Evolutionary conservation across 2,888 invertebrate species (phyloP).

Genomic region (Trachelus troglodyta): DNA sequence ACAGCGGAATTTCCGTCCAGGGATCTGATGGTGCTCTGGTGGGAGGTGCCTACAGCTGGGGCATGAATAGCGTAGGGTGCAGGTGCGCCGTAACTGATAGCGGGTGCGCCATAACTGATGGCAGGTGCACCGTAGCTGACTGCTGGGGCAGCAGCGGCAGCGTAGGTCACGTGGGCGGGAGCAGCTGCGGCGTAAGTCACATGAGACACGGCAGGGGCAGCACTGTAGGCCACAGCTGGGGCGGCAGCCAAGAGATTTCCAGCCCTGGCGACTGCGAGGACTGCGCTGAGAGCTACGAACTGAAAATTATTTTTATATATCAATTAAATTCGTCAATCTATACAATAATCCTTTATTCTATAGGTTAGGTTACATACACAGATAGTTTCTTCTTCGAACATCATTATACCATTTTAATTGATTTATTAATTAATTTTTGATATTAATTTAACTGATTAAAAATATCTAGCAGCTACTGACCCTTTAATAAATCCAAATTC

Average conservation of each 20-base stretch:
- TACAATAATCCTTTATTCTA: neutral
- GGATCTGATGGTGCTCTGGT: constrained; percentile 71
- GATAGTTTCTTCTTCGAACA: neutral
- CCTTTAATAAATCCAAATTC: no score
- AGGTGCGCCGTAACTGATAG: constrained; percentile 28
- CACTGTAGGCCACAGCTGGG: constrained; percentile 72
- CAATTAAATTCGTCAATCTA: neutral
- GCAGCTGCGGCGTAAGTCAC: constrained; percentile 68
- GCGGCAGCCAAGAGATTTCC: constrained; percentile 33
- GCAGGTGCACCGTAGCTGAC: constrained; percentile 21
- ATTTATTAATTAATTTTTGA: no score
- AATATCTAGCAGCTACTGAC: neutral
- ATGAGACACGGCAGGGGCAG: constrained; percentile 73
- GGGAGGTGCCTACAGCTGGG: constrained; percentile 65
- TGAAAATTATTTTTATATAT: constrained; percentile 20
- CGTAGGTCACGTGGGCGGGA: constrained; percentile 19
- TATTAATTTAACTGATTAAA: neutral
- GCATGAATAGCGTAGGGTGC: constrained; percentile 46
- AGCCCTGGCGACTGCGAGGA: constrained; percentile 44
- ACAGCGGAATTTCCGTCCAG: constrained; percentile 70
- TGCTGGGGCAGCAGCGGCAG: constrained; percentile 22
- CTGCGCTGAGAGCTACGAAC: constrained; percentile 41
- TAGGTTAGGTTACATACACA: neutral
- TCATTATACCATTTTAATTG: neutral
- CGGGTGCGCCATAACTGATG: constrained; percentile 30